Conservation (phyloP, 2,888 invertebrate genomes). For the Helleia helle region DNA sequence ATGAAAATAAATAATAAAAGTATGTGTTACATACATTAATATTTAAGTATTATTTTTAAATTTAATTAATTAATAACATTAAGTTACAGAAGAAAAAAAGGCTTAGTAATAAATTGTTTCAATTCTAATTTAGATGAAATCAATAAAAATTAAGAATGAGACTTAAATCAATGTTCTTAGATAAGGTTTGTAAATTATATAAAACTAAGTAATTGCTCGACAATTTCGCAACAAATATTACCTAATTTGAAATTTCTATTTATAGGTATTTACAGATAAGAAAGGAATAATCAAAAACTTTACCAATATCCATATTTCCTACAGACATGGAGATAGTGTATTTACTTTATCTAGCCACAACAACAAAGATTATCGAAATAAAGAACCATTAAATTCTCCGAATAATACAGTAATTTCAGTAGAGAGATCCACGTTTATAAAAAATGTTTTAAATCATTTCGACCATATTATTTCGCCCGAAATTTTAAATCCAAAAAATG, state of each 20-base stretch:
- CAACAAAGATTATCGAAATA: too few species aligned
- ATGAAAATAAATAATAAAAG: too few species aligned
- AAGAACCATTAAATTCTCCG: constrained; percentile 16
- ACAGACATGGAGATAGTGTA: constrained; percentile 40
- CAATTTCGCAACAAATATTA: neutral
- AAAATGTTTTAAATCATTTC: constrained; percentile 34
- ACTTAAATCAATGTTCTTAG: neutral
- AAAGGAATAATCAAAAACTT: constrained; percentile 21
- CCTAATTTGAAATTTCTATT: neutral
- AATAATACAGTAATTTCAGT: constrained; percentile 22
- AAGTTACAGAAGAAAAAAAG: too few species aligned
- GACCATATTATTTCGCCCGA: constrained; percentile 18
- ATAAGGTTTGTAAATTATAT: neutral
- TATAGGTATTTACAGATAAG: constrained; percentile 15
- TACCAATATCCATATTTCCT: constrained; percentile 32
- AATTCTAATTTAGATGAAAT: too few species aligned
- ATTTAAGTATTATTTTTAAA: too few species aligned
- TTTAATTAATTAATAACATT: too few species aligned
- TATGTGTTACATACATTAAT: too few species aligned
- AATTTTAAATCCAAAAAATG: constrained; percentile 49
- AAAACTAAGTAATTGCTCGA: neutral
- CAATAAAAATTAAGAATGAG: neutral
- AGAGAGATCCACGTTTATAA: constrained; percentile 40
- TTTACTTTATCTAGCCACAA: too few species aligned
- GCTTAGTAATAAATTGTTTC: too few species aligned